Percentiles rank a stretch among this genome's conserved stretches.
These are phyloP conservation scores for Borostomias antarcticus DNA, from an alignment of 2,797 vertebrate genomes.

Conservation along the genomic window DNA sequence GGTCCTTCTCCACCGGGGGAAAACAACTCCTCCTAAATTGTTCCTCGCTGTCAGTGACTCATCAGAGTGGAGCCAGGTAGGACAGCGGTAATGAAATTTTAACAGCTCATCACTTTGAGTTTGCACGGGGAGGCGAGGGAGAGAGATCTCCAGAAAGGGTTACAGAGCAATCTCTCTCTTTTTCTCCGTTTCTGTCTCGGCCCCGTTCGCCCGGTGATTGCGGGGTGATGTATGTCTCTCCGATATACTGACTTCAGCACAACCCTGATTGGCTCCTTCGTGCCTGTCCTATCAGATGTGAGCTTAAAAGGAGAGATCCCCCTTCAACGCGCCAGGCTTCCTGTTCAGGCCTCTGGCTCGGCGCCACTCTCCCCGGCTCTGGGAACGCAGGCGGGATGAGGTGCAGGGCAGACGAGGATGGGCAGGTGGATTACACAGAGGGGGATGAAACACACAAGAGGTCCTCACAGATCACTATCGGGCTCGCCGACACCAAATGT, in stretches of 20 bases:
- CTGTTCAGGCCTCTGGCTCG: conserved; percentile 33
- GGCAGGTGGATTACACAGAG: conserved; percentile 47
- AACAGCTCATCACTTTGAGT: conserved; percentile 27
- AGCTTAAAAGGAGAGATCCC: conserved; percentile 50
- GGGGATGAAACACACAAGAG: conserved; percentile 46
- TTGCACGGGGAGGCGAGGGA: conserved; percentile 12
- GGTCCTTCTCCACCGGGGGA: conserved; percentile 18
- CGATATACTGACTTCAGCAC: conserved; percentile 59
- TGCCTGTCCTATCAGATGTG: conserved; percentile 57
- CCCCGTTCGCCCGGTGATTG: conserved; percentile 35
- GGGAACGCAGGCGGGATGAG: conserved; percentile 43
- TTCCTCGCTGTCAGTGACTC: conserved; percentile 20
- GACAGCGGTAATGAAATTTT: conserved; percentile 28
- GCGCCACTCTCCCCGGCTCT: conserved; percentile 13
- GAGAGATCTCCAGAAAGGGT: conserved; percentile 21
- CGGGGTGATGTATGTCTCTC: conserved; percentile 53
- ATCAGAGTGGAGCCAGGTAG: conserved; percentile 7
- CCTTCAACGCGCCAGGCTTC: conserved; percentile 40
- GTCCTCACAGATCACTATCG: conserved; percentile 59
- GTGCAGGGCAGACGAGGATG: conserved; percentile 37
- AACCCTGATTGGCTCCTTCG: conserved; percentile 63
- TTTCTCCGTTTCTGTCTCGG: conserved; percentile 28
- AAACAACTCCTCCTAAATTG: conserved; percentile 11
- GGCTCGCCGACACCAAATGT: conserved; percentile 48
- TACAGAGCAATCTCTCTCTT: conserved; percentile 26